Conservation (phyloP, 2,888 invertebrate species). For the Drosophila fulvimacula region DNA sequence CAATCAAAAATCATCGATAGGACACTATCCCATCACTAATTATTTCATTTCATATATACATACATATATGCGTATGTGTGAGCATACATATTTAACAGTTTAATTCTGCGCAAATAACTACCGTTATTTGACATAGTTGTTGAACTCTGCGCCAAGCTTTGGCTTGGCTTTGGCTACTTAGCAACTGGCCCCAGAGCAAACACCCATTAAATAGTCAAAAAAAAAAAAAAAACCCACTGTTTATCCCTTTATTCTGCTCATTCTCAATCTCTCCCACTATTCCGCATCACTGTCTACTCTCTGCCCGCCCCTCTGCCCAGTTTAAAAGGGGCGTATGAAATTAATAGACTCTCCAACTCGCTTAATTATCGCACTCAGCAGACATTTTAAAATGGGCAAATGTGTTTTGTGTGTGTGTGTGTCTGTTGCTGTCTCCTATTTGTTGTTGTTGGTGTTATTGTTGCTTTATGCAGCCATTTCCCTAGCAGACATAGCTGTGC, state of each 20-base stretch:
- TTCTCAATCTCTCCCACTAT: slow-evolving; percentile 9
- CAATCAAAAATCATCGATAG: too few relatives aligned
- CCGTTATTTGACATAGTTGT: slow-evolving; percentile 5
- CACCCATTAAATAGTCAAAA: slow-evolving; percentile 50
- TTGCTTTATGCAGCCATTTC: slow-evolving; percentile 35
- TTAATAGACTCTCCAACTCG: slow-evolving; percentile 71
- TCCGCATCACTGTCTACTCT: neutral
- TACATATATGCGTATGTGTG: too few relatives aligned
- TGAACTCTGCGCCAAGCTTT: slow-evolving; percentile 17
- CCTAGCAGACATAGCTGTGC: slow-evolving; percentile 29
- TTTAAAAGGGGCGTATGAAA: slow-evolving; percentile 73
- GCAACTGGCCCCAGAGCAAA: slow-evolving; percentile 29
- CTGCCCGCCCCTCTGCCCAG: slow-evolving; percentile 12
- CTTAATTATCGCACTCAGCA: slow-evolving; percentile 71
- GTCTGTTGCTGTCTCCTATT: slow-evolving; percentile 15
- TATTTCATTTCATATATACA: too few relatives aligned
- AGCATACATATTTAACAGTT: slow-evolving; percentile 2
- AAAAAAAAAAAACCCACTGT: slow-evolving; percentile 38
- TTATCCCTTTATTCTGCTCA: slow-evolving; percentile 40
- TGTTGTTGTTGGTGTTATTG: slow-evolving; percentile 8
- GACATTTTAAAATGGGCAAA: slow-evolving; percentile 70
- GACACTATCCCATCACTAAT: too few relatives aligned
- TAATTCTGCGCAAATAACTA: neutral
- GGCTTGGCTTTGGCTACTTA: slow-evolving; percentile 31
- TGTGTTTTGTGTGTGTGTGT: slow-evolving; percentile 26